Evolutionary conservation across 2,888 invertebrate species (phyloP).

Genomic region (Rhamphomyia laevipes): DNA sequence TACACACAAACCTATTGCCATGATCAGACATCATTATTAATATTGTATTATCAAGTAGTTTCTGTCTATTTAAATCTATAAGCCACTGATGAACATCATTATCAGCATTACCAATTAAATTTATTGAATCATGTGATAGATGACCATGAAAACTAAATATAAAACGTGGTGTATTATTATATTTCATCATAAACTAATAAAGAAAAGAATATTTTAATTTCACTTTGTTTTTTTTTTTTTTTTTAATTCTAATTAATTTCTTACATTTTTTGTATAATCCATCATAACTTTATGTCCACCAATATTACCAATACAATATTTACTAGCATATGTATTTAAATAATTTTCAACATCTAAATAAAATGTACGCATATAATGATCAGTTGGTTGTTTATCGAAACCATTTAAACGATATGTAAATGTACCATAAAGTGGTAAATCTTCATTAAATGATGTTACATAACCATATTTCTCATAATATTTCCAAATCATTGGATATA

Average conservation of each 20-base stretch:
- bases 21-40: conserved; percentile 89
- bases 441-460: conserved; percentile 76
- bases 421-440: conserved; percentile 70
- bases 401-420: conserved; percentile 86
- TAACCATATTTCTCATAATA: conserved; percentile 58
- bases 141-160: conserved; percentile 81
- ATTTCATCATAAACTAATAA: conserved; percentile 44
- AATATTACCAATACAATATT: conserved; percentile 57
- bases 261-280: conserved; percentile 53
- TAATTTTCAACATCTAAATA: conserved; percentile 54
- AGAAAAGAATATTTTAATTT: too few species aligned
- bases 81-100: conserved; percentile 57
- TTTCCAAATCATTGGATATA: conserved; percentile 80
- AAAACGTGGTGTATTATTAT: conserved; percentile 62
- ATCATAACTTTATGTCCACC: conserved; percentile 58
- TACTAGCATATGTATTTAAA: conserved; percentile 39
- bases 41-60: conserved; percentile 64
- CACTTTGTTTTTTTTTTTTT: too few species aligned
- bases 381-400: conserved; percentile 69
- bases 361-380: conserved; percentile 80
- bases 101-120: conserved; percentile 65
- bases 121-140: conserved; percentile 77
- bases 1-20: conserved; percentile 61
- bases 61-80: conserved; percentile 45
- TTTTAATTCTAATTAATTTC: conserved; percentile 13